Percentiles rank a stretch among this genome's conserved stretches.
Conservation (phyloP, 2,797 vertebrate genomes). For the Lagodon rhomboides region DNA sequence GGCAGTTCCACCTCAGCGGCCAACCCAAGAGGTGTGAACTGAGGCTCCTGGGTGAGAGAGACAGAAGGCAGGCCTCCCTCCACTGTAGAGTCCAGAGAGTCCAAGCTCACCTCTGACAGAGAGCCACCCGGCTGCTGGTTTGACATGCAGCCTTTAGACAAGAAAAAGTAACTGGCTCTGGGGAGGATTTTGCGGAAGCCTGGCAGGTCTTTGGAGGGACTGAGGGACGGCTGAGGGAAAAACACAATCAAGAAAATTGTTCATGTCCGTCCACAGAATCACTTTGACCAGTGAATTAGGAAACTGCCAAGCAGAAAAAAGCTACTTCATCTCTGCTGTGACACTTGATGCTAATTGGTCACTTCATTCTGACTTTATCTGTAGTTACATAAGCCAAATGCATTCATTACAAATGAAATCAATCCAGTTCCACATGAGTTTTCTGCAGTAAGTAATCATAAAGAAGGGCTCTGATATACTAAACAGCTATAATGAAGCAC, state of each 20-base stretch:
- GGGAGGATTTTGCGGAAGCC: constrained; percentile 98
- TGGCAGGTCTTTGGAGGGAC: constrained; percentile 88
- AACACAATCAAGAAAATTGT: constrained; percentile 65
- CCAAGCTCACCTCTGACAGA: constrained; percentile 84
- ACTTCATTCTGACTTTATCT: constrained; percentile 13
- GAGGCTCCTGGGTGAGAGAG: constrained; percentile 72
- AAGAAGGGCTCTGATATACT: constrained; percentile 6
- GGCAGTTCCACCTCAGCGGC: constrained; percentile 83
- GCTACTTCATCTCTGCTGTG: not conserved
- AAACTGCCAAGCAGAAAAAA: not conserved
- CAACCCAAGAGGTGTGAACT: constrained; percentile 75
- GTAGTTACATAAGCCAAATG: constrained; percentile 17
- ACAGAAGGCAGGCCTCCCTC: constrained; percentile 57
- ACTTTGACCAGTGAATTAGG: constrained; percentile 1
- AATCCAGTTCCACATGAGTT: constrained; percentile 6
- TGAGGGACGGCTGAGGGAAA: constrained; percentile 68
- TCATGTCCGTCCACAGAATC: not conserved
- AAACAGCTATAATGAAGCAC: constrained; percentile 24
- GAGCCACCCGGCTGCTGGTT: constrained; percentile 80
- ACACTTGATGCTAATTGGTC: not conserved
- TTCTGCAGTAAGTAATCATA: constrained; percentile 10
- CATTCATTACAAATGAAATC: constrained; percentile 20
- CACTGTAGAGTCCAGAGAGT: constrained; percentile 56
- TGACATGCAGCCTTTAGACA: constrained; percentile 88
- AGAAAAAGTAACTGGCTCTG: constrained; percentile 92